Base-by-base conservation (phyloP, 2,888 invertebrate species). In the Minunthozetes semirufus region DNA sequence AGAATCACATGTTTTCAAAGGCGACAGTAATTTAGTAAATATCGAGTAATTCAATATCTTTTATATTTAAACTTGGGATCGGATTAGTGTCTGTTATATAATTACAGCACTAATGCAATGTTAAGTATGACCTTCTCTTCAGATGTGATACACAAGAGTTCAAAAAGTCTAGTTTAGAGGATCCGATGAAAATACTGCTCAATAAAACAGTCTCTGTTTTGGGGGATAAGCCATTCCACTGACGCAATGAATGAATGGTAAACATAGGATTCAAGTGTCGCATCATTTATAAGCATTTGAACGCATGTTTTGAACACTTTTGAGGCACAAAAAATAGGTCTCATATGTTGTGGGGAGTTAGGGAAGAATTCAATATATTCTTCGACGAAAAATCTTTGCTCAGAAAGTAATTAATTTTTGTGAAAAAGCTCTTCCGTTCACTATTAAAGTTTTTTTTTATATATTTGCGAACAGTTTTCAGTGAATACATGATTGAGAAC, bases 1-100 rank as follows among this genome's bases (percentile, higher is more conserved):
- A n/a, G 63, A 63, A 33, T 63, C 33, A 63, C 33, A 63, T 15
- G 63, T 33, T 63, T 33, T 63, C 33, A 6, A 63, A 38, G n/a
- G 33, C 11, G 33, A 61, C 19, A 22, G 29, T 61, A 61, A 63
- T 63, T 63, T n/a, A 63, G 33, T 33, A 38, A 38, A 63, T 63
- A 63, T 63, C 33, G 29, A 63, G 63, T 63, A 63, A 63, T 63
- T 63, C n/a, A 63, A 63, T 63, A 63, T 33, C 63, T 29, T 33
- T 63, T 61, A 17, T 11, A 9, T 17, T 33, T 33, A 29, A 5
- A 33, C 33, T 33, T 33, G 38, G 33, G 33, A 63, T 33, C n/a
- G 63, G 63, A 63, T 63, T 63, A 63, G 38, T 38, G 38, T 63
- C 22, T 38, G 33, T 63, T 33, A 33, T 63, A 63, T 63, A 63